These are phyloP conservation scores for Eufriesea mexicana DNA, from an alignment of 1,140 invertebrate species.

Conservation along the genomic window DNA sequence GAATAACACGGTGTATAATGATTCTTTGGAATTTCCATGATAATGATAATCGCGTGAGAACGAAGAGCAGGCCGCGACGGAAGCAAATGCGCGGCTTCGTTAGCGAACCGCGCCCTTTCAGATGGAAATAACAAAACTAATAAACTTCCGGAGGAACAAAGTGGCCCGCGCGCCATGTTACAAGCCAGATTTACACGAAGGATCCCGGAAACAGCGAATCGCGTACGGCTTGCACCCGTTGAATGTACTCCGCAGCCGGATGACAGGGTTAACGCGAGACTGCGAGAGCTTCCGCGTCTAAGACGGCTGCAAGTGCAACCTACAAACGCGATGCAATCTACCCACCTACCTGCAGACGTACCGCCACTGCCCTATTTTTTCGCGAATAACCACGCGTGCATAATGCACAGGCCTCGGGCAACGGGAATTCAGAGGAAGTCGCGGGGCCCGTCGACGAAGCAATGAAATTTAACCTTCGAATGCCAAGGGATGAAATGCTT, in stretches of 20 bases:
- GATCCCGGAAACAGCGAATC: slow-evolving; percentile 24
- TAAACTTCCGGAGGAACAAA: slow-evolving; percentile 32
- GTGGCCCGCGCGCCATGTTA: slow-evolving; percentile 6
- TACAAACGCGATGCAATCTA: slow-evolving; percentile 14
- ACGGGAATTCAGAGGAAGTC: not conserved
- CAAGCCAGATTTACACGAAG: slow-evolving; percentile 27
- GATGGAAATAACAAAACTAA: slow-evolving; percentile 51
- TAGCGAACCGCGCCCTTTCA: slow-evolving; percentile 30
- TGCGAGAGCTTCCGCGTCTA: not conserved
- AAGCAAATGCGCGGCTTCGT: slow-evolving; percentile 8
- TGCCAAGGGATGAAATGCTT: not conserved
- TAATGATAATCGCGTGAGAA: slow-evolving; percentile 16
- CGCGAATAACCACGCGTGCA: not conserved
- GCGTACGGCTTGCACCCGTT: slow-evolving; percentile 34
- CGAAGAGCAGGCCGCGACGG: not conserved
- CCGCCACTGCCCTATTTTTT: slow-evolving; percentile 3
- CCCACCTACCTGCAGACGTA: no score
- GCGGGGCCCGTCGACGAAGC: not conserved
- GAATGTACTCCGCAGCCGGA: slow-evolving; percentile 12
- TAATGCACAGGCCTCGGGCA: not conserved
- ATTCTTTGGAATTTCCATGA: slow-evolving; percentile 32
- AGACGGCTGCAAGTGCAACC: not conserved
- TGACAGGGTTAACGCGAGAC: slow-evolving; percentile 34
- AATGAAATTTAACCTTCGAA: slow-evolving; percentile 25
- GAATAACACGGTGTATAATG: slow-evolving; percentile 1